Evolutionary conservation across 2,888 invertebrate species (phyloP), one percentile per base, ranked within the genome.

Genomic region (Prenolepis imparis): DNA sequence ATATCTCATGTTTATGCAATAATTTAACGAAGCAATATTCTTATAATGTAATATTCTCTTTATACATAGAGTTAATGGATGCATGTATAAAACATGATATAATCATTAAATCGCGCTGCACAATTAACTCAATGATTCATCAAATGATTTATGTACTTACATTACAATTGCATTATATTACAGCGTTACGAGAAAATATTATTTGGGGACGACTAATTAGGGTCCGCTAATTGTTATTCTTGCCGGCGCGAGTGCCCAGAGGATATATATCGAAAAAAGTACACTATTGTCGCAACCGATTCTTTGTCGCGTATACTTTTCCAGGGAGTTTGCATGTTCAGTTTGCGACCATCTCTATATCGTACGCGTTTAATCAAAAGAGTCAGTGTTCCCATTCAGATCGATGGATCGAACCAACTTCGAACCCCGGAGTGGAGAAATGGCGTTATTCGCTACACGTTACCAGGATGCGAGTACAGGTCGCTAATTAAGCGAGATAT

Each of bases 401-500:
- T 18, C 52, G 52, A 68, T 11, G 32, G 36, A 68, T 68, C 15
- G 77, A 55, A 67, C 6, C 48, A 52, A 48, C 18, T 48, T 18
- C 6, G 18, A 52, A n/a, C 48, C 52, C 5, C 6, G 6, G 32
- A 28, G 41, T 15, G n/a, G 3, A 39, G 64, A 75, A 52, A 1
- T 39, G n/a, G 24, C 18, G 61, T 75, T 82, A 82, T 82, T 82
- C 64, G 64, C 9, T 44, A 44, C 82, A 64, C 74, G 73, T 75
- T 74, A 64, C n/a, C n/a, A n/a, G n/a, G n/a, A n/a, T n/a, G n/a
- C n/a, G n/a, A n/a, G n/a, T n/a, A n/a, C 39, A 18, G 64, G 59
- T 57, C 75, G 24, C 66, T 86, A 83, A 83, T 88, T 83, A 81
- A 85, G 63, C 77, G 73, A 48, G 21, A 18, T 9, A 61, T 70